phyloP scores from a whole-genome alignment of 1,140 invertebrate genomes.

The Ditylenchus dipsaci region DNA sequence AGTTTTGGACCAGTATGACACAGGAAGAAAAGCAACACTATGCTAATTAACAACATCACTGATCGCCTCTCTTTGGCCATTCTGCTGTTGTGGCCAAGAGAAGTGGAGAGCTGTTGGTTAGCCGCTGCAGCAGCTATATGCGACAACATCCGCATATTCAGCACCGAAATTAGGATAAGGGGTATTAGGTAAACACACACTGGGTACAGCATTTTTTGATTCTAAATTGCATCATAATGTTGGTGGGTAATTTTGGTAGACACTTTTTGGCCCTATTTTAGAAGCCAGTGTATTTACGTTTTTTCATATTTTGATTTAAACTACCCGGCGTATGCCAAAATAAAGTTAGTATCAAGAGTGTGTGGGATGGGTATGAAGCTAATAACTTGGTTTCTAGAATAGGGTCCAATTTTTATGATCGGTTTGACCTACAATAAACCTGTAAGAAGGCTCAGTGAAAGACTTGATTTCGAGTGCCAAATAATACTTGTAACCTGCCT shows the following conservation, averaged over 20 bases:
- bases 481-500: neutral
- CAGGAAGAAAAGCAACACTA: slow-evolving; percentile 51
- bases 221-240: slow-evolving; percentile 41
- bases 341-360: neutral
- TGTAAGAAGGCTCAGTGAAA: neutral
- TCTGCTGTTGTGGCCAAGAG: slow-evolving; percentile 45
- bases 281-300: neutral
- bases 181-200: slow-evolving; percentile 50
- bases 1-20: slow-evolving; percentile 57
- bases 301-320: neutral
- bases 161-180: slow-evolving; percentile 47
- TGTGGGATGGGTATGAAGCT: neutral
- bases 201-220: slow-evolving; percentile 48
- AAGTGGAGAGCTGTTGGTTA: slow-evolving; percentile 13
- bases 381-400: neutral
- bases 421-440: neutral
- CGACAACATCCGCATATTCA: slow-evolving; percentile 49
- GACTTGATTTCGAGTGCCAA: neutral
- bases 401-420: neutral
- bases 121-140: slow-evolving; percentile 36
- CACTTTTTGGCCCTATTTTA: no score
- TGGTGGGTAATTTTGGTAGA: no score
- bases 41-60: slow-evolving; percentile 50
- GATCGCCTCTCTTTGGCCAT: slow-evolving; percentile 50
- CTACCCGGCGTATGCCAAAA: neutral